Conservation (phyloP, 2,113 vertebrate species). For the Pangasianodon hypophthalmus region DNA sequence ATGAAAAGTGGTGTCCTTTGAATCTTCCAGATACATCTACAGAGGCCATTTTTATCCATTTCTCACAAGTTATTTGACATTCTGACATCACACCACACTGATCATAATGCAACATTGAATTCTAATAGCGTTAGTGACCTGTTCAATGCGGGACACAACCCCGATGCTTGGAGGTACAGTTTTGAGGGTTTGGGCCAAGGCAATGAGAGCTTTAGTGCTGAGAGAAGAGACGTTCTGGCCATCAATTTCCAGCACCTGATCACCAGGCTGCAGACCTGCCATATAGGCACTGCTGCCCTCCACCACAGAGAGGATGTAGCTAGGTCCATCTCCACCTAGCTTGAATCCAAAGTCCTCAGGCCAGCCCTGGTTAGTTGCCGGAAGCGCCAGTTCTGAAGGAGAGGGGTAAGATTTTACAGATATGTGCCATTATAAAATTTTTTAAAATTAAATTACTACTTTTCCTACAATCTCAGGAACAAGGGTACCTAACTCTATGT, state of each 20-base stretch:
- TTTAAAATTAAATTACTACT: not conserved
- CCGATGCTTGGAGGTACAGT: conserved; percentile 93
- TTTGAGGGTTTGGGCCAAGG: conserved; percentile 80
- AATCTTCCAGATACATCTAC: not conserved
- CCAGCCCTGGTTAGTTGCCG: conserved; percentile 89
- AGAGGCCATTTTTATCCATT: not conserved
- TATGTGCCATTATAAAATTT: not conserved
- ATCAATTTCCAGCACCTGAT: conserved; percentile 95
- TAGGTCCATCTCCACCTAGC: conserved; percentile 86
- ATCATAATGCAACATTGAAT: not conserved
- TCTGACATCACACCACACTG: not conserved
- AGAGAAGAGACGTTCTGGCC: conserved; percentile 86
- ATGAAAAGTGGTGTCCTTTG: not conserved
- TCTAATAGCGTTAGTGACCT: conserved; percentile 55
- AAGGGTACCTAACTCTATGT: not conserved
- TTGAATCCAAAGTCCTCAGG: conserved; percentile 93
- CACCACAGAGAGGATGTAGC: conserved; percentile 90
- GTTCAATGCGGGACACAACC: conserved; percentile 85
- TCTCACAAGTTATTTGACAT: not conserved
- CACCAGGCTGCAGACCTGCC: conserved; percentile 87
- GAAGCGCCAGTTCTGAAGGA: conserved; percentile 63
- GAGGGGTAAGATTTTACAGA: not conserved
- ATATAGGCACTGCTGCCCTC: conserved; percentile 88
- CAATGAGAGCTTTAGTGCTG: conserved; percentile 77
- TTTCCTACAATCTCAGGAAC: not conserved